phyloP scores from a whole-genome alignment of 2,888 invertebrate species.

The Nomada flava region DNA sequence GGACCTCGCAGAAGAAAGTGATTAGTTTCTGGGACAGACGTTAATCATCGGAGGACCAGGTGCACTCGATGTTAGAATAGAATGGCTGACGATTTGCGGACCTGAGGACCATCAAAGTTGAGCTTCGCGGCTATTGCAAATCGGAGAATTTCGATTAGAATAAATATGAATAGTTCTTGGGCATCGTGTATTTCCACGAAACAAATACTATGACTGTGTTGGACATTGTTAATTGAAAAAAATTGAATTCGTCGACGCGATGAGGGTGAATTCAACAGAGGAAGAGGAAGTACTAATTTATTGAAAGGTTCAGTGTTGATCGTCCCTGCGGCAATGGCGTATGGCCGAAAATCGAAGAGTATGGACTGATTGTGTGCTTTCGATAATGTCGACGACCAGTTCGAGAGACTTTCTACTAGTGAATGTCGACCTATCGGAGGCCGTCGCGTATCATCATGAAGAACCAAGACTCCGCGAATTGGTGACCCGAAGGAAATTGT shows the following conservation, averaged over 20 bases:
- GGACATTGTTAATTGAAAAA: background rate
- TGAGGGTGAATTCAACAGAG: slow-evolving; percentile 16
- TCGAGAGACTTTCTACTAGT: slow-evolving; percentile 35
- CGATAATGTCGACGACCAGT: slow-evolving; percentile 53
- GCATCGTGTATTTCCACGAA: background rate
- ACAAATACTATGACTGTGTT: background rate
- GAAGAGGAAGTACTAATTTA: slow-evolving; percentile 27
- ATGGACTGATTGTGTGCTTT: slow-evolving; percentile 26
- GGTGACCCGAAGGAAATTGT: slow-evolving; percentile 35
- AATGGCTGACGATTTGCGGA: slow-evolving; percentile 2
- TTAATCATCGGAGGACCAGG: background rate
- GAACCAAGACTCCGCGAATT: slow-evolving; percentile 35
- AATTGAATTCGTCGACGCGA: slow-evolving; percentile 9
- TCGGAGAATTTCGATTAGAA: background rate
- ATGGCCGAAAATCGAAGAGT: slow-evolving; percentile 29
- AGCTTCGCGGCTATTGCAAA: no score
- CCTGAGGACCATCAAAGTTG: background rate
- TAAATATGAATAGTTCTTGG: background rate
- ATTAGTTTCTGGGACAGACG: background rate
- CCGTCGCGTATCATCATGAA: slow-evolving; percentile 41
- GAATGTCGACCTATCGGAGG: slow-evolving; percentile 41
- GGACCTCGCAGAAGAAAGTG: slow-evolving; percentile 4
- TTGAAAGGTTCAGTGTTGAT: slow-evolving; percentile 27
- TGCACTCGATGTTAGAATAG: background rate
- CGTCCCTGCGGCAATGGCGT: slow-evolving; percentile 30